phyloP scores from a whole-genome alignment of 2,888 invertebrate species.

The Leptodirus hochenwartii region DNA sequence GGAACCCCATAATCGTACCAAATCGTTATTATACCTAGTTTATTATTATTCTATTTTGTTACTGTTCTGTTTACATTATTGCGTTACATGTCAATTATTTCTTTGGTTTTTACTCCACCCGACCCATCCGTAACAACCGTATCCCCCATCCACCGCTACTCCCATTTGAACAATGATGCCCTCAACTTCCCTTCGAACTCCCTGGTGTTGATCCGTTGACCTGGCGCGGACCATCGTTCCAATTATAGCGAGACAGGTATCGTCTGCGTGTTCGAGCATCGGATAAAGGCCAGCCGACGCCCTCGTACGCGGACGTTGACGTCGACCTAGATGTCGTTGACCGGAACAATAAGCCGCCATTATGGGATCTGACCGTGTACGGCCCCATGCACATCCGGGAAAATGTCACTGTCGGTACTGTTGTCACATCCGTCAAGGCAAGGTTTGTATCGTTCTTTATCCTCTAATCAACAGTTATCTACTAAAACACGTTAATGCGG shows the following conservation, averaged over 20 bases:
- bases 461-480: too few species aligned
- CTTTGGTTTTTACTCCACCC: too few species aligned
- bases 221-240: constrained; percentile 24
- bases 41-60: constrained; percentile 1
- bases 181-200: too few species aligned
- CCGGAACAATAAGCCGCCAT: constrained; percentile 95
- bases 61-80: background rate
- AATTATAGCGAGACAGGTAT: constrained; percentile 81
- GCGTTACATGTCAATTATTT: too few species aligned
- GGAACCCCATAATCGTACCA: too few species aligned
- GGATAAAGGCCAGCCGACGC: constrained; percentile 84
- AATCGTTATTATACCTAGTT: too few species aligned
- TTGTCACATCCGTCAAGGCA: constrained; percentile 96
- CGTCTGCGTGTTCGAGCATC: constrained; percentile 91
- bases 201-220: too few species aligned
- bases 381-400: constrained; percentile 96
- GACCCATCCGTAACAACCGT: too few species aligned
- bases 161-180: too few species aligned
- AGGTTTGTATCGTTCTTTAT: constrained; percentile 77
- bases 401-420: constrained; percentile 98
- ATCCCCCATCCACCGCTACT: too few species aligned
- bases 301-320: constrained; percentile 88
- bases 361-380: constrained; percentile 89
- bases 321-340: constrained; percentile 97
- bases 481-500: too few species aligned